Evolutionary conservation across 2,113 vertebrate genomes (phyloP).

Genomic region (Hemiprocne comata): DNA sequence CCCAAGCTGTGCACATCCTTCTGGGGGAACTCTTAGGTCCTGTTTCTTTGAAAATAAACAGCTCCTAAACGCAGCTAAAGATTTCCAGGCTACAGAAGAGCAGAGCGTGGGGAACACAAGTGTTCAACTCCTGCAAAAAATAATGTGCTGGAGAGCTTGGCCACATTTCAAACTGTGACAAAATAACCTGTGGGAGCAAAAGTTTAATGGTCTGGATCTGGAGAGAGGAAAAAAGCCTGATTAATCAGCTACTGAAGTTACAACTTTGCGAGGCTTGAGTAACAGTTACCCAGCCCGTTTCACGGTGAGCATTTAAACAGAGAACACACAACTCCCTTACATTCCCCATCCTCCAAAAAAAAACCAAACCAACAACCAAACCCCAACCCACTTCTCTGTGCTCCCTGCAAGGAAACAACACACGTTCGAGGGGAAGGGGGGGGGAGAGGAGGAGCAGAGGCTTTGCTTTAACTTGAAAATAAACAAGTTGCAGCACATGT

Average conservation of each 20-base stretch:
- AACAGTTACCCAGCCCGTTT: background rate
- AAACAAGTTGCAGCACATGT: conserved; percentile 68
- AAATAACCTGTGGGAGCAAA: conserved; percentile 61
- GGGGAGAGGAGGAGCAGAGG: background rate
- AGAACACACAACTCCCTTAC: background rate
- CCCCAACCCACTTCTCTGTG: background rate
- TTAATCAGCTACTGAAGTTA: conserved; percentile 43
- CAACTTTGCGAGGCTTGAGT: background rate
- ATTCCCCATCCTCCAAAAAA: background rate
- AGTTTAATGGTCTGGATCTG: conserved; percentile 45
- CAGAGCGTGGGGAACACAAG: conserved; percentile 3
- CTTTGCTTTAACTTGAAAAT: conserved; percentile 48
- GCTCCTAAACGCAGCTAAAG: conserved; percentile 7
- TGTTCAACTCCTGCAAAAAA: conserved; percentile 35
- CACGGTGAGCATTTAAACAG: background rate
- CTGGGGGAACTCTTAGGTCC: background rate
- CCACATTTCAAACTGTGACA: conserved; percentile 16
- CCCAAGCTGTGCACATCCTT: background rate
- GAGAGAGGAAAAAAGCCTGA: conserved; percentile 26
- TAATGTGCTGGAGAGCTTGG: background rate
- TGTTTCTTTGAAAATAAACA: conserved; percentile 10
- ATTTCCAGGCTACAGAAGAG: conserved; percentile 12
- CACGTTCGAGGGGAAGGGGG: background rate
- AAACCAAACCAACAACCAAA: no score
- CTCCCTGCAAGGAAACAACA: background rate